Evolutionary conservation across 2,113 vertebrate genomes (phyloP), one percentile per base, ranked within the genome.

Genomic region (Neogobius melanostomus): DNA sequence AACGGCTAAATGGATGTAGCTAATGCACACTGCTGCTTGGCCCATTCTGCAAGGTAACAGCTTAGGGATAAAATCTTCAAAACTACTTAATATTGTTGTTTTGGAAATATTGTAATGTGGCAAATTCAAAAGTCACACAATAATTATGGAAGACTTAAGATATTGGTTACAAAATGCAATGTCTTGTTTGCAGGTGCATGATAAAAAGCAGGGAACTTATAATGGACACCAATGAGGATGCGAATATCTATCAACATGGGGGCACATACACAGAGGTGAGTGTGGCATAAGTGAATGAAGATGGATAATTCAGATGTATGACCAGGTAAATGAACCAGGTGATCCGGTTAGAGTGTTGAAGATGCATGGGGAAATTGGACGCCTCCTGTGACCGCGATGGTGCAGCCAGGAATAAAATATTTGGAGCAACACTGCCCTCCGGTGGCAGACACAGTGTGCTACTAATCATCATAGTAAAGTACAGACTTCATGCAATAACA

Each of bases 391-490:
- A 12, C 14, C 74, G 65, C 16, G 28, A 47, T 8, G 6, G 16
- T 0, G 16, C n/a, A 49, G 53, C 6, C 57, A 17, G 5, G 16
- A 61, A 48, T 70, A 66, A 84, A 76, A 86, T 36, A 36, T 36
- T 36, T 86, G 66, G 85, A 80, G 76, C 76, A 85, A 89, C 82
- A 89, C 85, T 90, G 85, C 83, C 88, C 88, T 81, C 88, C 75
- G 61, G 66, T 90, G 90, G 79, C 53, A 77, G 9, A 12, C 46
- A 53, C 1, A 42, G n/a, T 65, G 70, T 68, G 65, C 54, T 84
- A 57, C 79, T 69, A 21, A 43, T 75, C 59, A 43, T 61, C 42
- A 61, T n/a, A 16, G 15, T 16, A 42, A 45, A 45, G 42, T 9
- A 3, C 15, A 57, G 1, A 36, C 28, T 47, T 47, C 46, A n/a